phyloP scores from a whole-genome alignment of 2,888 invertebrate species.

The Apodemia zela region DNA sequence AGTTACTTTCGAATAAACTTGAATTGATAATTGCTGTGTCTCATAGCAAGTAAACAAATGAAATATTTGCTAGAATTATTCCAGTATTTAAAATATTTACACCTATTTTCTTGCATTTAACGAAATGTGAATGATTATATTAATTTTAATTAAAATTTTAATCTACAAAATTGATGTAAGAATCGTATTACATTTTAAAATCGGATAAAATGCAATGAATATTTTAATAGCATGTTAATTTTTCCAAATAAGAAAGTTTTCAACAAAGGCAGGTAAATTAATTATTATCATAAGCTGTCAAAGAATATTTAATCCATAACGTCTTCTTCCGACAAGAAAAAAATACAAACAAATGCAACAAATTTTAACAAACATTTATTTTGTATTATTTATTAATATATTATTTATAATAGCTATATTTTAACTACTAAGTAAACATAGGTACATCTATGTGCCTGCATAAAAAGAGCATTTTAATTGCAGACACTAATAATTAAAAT shows the following conservation, averaged over 20 bases:
- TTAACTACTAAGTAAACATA: constrained; percentile 67
- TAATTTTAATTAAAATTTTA: no score
- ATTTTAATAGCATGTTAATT: no score
- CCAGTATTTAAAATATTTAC: no score
- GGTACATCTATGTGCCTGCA: constrained; percentile 50
- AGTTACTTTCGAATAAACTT: no score
- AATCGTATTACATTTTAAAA: no score
- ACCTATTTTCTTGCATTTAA: no score
- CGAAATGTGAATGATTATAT: no score
- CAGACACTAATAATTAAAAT: constrained; percentile 54
- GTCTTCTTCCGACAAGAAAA: background rate
- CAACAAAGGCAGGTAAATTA: background rate
- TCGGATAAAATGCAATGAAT: no score
- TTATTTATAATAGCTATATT: constrained; percentile 76
- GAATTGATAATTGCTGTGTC: background rate
- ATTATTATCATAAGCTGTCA: background rate
- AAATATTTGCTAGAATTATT: no score
- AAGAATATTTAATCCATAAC: background rate
- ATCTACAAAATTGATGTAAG: background rate
- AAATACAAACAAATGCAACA: constrained; percentile 38
- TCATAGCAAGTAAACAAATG: background rate
- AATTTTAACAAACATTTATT: constrained; percentile 78
- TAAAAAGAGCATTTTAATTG: constrained; percentile 41
- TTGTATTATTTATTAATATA: constrained; percentile 77
- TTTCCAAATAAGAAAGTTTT: no score